Base-by-base conservation (phyloP, 2,888 invertebrate species). In the Mylabris sibirica region DNA sequence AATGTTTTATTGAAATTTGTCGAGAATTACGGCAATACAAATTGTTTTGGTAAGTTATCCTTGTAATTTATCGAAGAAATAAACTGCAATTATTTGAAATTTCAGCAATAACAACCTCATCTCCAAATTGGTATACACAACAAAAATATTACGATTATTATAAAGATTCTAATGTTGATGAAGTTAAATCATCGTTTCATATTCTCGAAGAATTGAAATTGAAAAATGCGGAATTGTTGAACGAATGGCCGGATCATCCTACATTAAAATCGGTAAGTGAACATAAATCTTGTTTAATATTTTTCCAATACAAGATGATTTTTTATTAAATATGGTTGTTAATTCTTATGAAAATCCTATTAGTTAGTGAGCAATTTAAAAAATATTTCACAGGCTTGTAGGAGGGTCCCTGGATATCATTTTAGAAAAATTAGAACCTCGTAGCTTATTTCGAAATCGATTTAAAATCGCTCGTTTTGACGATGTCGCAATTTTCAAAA, bases 211-310 rank as follows among this genome's bases (percentile, higher is more conserved):
- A 86, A 67, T 88, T 97, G n/a, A 87, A 87, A 70, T 81, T 84
- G 1, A 88, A 89, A 62, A 89, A 93, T 0, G 83, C 86, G 11
- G 87, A 89, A 60, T 85, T 97, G 61, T 84, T 95, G 35, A 85
- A 87, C 0, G 91, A 95, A 75, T 98, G 96, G 94, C 94, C 97
- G 0, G 96, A 95, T 72, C 95, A 98, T 86, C 97, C 98, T 0
- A 92, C 93, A 0, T 84, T 98, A 44, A 89, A 89, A 80, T 92
- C 94, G 84, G 93, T 93, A 85, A 86, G 83, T n/a, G n/a, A n/a
- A n/a, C n/a, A n/a, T n/a, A n/a, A n/a, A n/a, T n/a, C n/a, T n/a
- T n/a, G n/a, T 80, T 41, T 17, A 3, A 49, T 35, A n/a, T 41
- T 41, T 41, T 14, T 41, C 35, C 9, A 30, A 30, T n/a, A n/a